phyloP scores from a whole-genome alignment of 2,888 invertebrate species.

The Cerastis leucographa region DNA sequence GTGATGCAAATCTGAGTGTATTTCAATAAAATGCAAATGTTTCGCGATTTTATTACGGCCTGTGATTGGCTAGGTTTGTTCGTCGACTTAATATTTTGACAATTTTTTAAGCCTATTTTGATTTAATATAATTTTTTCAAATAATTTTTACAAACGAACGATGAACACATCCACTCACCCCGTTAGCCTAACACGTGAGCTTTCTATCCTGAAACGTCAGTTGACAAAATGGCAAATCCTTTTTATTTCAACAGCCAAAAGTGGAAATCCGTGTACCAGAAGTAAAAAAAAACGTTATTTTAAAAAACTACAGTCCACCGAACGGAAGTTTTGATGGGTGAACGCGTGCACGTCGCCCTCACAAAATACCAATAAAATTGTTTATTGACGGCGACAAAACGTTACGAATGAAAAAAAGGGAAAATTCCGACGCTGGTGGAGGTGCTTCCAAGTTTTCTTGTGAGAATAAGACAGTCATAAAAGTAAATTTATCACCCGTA shows the following conservation, averaged over 20 bases:
- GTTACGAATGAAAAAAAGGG: conserved; percentile 76
- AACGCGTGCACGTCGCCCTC: conserved; percentile 59
- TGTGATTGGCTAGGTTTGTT: conserved; percentile 65
- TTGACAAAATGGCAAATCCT: not conserved
- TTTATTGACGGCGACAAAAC: conserved; percentile 80
- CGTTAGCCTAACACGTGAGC: not conserved
- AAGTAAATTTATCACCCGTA: conserved; percentile 85
- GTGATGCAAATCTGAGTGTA: conserved; percentile 82
- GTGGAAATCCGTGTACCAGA: conserved; percentile 50
- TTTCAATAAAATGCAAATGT: conserved; percentile 86
- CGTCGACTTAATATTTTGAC: conserved; percentile 45
- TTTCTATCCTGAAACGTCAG: not conserved
- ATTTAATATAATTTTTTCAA: not conserved
- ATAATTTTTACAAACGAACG: not conserved
- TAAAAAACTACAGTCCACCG: conserved; percentile 49
- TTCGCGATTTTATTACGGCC: conserved; percentile 71
- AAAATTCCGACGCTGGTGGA: conserved; percentile 75
- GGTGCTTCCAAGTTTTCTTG: conserved; percentile 77
- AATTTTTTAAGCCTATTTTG: conserved; percentile 17
- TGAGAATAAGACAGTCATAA: conserved; percentile 87
- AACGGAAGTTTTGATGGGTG: conserved; percentile 59
- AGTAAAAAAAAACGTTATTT: conserved; percentile 51
- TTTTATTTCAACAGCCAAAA: conserved; percentile 27
- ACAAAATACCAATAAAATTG: conserved; percentile 82
- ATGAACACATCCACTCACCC: no score